Base-by-base conservation (phyloP, 2,888 invertebrate species). In the Lithophane socia region DNA sequence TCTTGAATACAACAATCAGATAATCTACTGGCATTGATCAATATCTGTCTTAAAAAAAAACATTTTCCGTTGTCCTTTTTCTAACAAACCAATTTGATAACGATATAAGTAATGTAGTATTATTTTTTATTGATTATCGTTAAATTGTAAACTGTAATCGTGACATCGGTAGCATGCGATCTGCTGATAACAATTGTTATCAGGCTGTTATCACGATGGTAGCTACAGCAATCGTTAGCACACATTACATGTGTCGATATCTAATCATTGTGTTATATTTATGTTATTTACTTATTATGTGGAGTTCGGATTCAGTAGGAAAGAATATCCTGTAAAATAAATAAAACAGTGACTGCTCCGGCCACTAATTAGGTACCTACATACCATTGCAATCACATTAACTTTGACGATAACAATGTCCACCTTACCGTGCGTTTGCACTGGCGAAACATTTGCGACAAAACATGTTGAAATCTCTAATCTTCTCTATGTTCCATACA, bases 111-210 rank as follows among this genome's bases (percentile, higher is more conserved):
- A 49, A 47, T 52, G 16, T 58, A 61, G 24, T 61, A 54, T 52
- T 66, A 63, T 66, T 73, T 83, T 77, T 75, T 77, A 75, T 72
- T 66, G 66, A 79, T 73, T 66, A 83, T 83, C 70, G 73, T 70
- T 58, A 71, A 82, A 77, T 67, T 73, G 83, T 81, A 79, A 74
- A 77, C 18, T 68, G 21, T 60, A 85, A 88, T 88, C 89, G 67
- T 37, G 60, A 83, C 82, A 88, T 86, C 86, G 79, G 87, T 87
- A 86, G 87, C 89, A 73, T 77, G 69, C 75, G 87, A 88, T 88
- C 87, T 81, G 21, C n/a, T 69, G 87, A 87, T 87, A 88, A 73
- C 29, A 16, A 60, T 52, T 58, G 65, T 86, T 83, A 87, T 84
- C 86, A 68, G 2, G 7, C 37, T 72, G 63, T 71, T 85, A 88